A percentile compares a stretch with the other conserved stretches of the same genome.
Conservation (phyloP, 2,113 vertebrate species). For the Manacus vitellinus region DNA sequence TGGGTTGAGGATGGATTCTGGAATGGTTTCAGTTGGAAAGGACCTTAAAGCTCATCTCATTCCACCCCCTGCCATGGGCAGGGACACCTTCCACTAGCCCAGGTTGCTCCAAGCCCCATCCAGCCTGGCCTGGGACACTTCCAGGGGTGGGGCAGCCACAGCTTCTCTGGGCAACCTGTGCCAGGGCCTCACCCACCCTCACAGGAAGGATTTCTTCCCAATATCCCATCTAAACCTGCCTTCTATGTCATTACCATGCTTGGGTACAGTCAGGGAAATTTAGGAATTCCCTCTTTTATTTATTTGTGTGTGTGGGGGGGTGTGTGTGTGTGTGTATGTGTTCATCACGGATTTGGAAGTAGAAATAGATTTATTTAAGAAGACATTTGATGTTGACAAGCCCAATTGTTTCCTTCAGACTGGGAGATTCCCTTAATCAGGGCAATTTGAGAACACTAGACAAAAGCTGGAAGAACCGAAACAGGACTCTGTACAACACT, state of each 20-base stretch:
- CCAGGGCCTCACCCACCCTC: not conserved
- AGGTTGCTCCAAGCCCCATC: not conserved
- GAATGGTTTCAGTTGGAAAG: not conserved
- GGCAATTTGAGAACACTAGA: not conserved
- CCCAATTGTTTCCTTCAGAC: not conserved
- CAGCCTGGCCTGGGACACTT: not conserved
- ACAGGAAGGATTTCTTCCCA: not conserved
- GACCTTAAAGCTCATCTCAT: accelerated
- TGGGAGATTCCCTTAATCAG: not conserved
- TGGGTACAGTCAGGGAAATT: not conserved
- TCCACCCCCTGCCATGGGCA: not conserved
- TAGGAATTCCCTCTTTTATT: not conserved
- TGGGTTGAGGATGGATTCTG: not conserved
- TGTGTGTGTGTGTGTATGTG: not conserved
- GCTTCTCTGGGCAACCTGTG: not conserved
- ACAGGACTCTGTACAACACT: not conserved
- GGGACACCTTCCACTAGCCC: not conserved
- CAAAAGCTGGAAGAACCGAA: not conserved
- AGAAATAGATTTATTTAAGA: not conserved
- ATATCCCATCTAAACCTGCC: not conserved
- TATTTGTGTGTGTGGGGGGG: too few species aligned
- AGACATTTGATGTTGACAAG: not conserved
- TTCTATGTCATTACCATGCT: not conserved
- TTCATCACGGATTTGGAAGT: not conserved
- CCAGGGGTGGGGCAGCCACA: not conserved